A percentile compares a stretch with the other conserved stretches of the same genome.
These are phyloP conservation scores for Enteromius mattozi DNA, from an alignment of 2,797 vertebrate genomes.

Conservation along the genomic window DNA sequence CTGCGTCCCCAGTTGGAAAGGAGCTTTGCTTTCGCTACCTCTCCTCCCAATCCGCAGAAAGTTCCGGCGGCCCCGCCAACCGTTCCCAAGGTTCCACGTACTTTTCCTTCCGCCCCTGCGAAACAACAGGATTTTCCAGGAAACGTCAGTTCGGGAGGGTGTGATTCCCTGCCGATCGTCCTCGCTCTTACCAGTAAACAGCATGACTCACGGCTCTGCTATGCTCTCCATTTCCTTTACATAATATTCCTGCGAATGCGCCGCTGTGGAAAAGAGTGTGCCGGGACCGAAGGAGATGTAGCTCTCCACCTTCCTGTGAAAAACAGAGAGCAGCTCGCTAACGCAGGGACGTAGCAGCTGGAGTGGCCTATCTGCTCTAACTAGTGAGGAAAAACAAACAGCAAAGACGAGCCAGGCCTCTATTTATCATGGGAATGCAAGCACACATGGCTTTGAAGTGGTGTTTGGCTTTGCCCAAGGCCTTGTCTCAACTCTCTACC, in stretches of 20 bases:
- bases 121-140: constrained; percentile 85
- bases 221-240: constrained; percentile 81
- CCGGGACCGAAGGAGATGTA: constrained; percentile 48
- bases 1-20: constrained; percentile 61
- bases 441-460: constrained; percentile 63
- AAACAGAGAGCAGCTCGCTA: constrained; percentile 46
- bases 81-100: constrained; percentile 76
- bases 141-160: constrained; percentile 81
- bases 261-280: constrained; percentile 69
- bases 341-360: constrained; percentile 56
- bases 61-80: constrained; percentile 70
- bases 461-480: constrained; percentile 68
- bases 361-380: constrained; percentile 24
- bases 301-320: constrained; percentile 65
- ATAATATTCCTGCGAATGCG: constrained; percentile 78
- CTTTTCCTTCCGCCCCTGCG: constrained; percentile 80
- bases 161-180: constrained; percentile 81
- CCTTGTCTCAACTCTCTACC: constrained; percentile 62
- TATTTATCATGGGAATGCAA: constrained; percentile 63
- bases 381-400: constrained; percentile 58
- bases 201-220: constrained; percentile 80
- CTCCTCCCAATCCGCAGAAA: constrained; percentile 75
- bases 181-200: constrained; percentile 83
- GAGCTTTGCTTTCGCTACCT: constrained; percentile 66
- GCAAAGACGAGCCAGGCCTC: constrained; percentile 58